Evolutionary conservation across 2,888 invertebrate genomes (phyloP).

Genomic region (Rhaphigaster nebulosa): DNA sequence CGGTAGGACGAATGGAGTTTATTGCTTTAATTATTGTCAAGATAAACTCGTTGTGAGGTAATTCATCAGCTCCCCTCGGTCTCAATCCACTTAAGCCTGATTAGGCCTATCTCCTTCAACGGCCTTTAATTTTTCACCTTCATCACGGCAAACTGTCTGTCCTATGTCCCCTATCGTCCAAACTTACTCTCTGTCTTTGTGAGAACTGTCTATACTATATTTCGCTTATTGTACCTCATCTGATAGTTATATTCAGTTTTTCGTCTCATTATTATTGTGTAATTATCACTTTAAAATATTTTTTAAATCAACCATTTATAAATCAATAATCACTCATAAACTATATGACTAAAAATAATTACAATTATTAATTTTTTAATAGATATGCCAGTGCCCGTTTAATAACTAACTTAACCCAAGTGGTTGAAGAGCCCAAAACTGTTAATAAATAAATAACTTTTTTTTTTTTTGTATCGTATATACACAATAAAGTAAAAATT

Average conservation of each 20-base stretch:
- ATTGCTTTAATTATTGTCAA: constrained; percentile 57
- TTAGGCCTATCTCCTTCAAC: constrained; percentile 39
- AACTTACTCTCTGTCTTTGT: background rate
- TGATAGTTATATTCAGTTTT: background rate
- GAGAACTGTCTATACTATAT: background rate
- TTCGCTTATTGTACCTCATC: background rate
- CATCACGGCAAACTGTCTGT: background rate
- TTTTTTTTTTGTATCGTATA: too few relatives aligned
- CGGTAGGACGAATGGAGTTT: background rate
- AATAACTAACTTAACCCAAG: too few relatives aligned
- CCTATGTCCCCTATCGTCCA: background rate
- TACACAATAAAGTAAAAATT: too few relatives aligned
- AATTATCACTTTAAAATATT: background rate
- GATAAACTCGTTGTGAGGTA: constrained; percentile 48
- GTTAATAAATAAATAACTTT: too few relatives aligned
- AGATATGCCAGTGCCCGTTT: too few relatives aligned
- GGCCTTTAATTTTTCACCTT: constrained; percentile 50
- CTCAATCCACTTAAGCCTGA: constrained; percentile 8
- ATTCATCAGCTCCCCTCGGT: constrained; percentile 19
- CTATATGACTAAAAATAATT: too few relatives aligned
- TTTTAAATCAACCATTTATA: too few relatives aligned
- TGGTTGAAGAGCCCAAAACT: too few relatives aligned
- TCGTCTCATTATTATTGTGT: background rate
- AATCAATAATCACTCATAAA: too few relatives aligned
- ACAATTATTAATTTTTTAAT: too few relatives aligned